Evolutionary conservation across 2,113 vertebrate genomes (phyloP).

Genomic region (Elephas maximus): DNA sequence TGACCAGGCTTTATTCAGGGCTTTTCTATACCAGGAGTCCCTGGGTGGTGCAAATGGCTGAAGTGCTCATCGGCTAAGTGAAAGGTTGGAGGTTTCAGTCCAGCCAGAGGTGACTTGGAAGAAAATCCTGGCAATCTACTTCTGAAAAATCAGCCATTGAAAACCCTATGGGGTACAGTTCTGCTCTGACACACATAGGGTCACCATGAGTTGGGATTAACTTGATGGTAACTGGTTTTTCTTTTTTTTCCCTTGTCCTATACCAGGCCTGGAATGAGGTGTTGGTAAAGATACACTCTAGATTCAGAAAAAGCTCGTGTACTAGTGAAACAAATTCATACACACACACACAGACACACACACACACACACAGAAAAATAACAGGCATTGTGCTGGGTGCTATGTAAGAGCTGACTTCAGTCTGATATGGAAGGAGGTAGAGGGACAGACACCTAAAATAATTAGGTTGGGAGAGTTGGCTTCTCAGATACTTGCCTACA

Average conservation of each 20-base stretch:
- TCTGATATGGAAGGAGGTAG: not conserved
- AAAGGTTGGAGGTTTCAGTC: not conserved
- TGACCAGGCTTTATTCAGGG: not conserved
- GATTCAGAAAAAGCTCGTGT: not conserved
- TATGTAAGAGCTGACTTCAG: accelerated
- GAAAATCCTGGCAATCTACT: not conserved
- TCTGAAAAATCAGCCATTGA: not conserved
- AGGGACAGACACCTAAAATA: not conserved
- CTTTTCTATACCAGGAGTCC: not conserved
- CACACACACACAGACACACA: not conserved
- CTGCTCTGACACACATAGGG: not conserved
- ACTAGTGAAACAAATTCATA: not conserved
- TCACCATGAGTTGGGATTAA: too few relatives aligned
- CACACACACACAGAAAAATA: not conserved
- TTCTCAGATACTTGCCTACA: not conserved
- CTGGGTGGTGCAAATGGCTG: not conserved
- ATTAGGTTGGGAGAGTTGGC: not conserved
- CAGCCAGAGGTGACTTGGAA: not conserved
- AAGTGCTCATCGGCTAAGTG: not conserved
- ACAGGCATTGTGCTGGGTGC: too few relatives aligned
- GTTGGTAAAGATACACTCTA: not conserved
- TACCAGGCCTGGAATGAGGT: not conserved
- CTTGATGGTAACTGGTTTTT: too few relatives aligned
- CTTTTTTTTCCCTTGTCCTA: not conserved
- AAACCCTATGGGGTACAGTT: not conserved